Conservation (phyloP, 2,888 invertebrate genomes). For the Drosophila neotestacea region DNA sequence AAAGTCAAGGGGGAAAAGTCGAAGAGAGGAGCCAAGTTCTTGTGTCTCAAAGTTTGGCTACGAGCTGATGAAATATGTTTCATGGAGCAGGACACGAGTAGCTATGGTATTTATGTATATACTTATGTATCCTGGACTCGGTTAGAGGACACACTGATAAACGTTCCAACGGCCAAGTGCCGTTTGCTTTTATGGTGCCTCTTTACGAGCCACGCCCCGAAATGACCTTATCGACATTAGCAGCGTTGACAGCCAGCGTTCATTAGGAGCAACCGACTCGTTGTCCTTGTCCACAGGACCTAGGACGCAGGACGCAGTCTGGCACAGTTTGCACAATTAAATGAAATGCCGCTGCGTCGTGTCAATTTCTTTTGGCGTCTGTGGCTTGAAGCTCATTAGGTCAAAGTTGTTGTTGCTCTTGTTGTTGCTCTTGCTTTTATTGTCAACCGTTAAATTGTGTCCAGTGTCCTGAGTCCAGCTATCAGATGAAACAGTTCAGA, state of each 20-base stretch:
- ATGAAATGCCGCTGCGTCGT: slow-evolving; percentile 62
- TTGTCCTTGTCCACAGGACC: slow-evolving; percentile 6
- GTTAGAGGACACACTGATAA: slow-evolving; percentile 54
- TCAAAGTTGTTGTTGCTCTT: slow-evolving; percentile 28
- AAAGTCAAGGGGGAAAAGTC: slow-evolving; percentile 39
- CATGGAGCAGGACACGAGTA: slow-evolving; percentile 8
- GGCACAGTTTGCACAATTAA: slow-evolving; percentile 63
- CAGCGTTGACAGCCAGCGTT: slow-evolving; percentile 57
- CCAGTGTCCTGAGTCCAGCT: slow-evolving; percentile 8
- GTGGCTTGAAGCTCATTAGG: slow-evolving; percentile 71
- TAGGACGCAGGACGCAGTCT: slow-evolving; percentile 18
- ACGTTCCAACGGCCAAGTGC: slow-evolving; percentile 32
- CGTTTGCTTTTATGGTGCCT: slow-evolving; percentile 60
- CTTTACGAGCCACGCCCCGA: slow-evolving; percentile 62
- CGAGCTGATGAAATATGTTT: slow-evolving; percentile 56
- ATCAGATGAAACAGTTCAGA: slow-evolving; percentile 17
- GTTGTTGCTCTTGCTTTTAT: slow-evolving; percentile 53
- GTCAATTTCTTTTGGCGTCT: slow-evolving; percentile 69
- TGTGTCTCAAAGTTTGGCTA: slow-evolving; percentile 15
- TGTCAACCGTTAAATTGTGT: slow-evolving; percentile 49
- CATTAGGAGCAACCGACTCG: slow-evolving; percentile 53
- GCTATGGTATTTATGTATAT: slow-evolving; percentile 39
- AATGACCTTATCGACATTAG: slow-evolving; percentile 73
- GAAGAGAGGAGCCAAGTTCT: slow-evolving; percentile 13
- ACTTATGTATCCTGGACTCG: slow-evolving; percentile 16